Percentiles rank a stretch among this genome's conserved stretches.
Evolutionary conservation across 2,113 vertebrate species (phyloP).

Genomic region (Corydoras maculifer): DNA sequence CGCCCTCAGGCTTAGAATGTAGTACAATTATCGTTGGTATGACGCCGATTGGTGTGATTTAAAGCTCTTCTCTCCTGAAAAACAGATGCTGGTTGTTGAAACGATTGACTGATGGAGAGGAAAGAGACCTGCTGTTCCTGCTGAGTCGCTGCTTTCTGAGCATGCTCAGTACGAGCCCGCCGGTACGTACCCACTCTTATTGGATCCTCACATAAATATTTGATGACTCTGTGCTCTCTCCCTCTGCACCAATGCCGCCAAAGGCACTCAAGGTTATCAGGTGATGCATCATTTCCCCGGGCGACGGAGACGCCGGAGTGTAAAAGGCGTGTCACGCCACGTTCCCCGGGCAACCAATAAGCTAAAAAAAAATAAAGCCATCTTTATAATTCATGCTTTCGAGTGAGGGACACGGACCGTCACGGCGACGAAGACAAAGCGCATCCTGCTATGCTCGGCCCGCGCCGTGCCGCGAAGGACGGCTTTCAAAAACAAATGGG

Average conservation of each 20-base stretch:
- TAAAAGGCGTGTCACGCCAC: neutral
- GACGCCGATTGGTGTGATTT: neutral
- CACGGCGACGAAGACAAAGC: constrained; percentile 20
- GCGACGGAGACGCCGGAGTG: constrained; percentile 3
- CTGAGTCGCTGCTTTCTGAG: constrained; percentile 23
- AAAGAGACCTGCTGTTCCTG: neutral
- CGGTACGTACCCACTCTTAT: constrained; percentile 51
- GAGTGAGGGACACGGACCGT: neutral
- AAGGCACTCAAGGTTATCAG: constrained; percentile 60
- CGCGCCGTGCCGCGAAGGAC: constrained; percentile 9
- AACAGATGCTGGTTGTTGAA: no score
- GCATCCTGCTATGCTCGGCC: neutral
- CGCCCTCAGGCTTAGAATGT: no score
- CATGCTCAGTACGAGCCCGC: constrained; percentile 13
- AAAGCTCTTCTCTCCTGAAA: neutral
- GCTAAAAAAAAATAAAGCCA: constrained; percentile 14
- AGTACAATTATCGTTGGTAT: no score
- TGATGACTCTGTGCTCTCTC: constrained; percentile 61
- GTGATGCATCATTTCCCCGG: constrained; percentile 28
- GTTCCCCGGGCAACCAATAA: constrained; percentile 16
- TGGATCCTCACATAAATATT: constrained; percentile 69
- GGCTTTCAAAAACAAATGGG: constrained; percentile 18
- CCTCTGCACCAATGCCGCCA: constrained; percentile 36
- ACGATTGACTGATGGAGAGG: constrained; percentile 14
- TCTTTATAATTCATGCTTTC: constrained; percentile 22